Evolutionary conservation across 2,113 vertebrate genomes (phyloP).

Genomic region (Calidris pugnax): DNA sequence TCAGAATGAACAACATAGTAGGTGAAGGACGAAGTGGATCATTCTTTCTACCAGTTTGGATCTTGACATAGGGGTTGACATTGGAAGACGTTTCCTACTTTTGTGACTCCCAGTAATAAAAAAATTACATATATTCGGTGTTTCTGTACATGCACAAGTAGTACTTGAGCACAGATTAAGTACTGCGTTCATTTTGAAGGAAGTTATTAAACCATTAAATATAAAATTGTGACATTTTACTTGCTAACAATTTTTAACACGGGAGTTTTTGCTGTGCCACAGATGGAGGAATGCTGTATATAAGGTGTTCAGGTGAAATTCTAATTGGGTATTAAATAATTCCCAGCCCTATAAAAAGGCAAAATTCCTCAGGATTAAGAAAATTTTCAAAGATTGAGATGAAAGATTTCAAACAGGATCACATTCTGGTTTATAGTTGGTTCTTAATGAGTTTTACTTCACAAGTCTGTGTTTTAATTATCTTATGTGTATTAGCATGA

Average conservation of each 20-base stretch:
- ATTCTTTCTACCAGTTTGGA: background rate
- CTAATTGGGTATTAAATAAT: background rate
- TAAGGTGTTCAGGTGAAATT: background rate
- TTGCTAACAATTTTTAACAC: background rate
- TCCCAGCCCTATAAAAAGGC: background rate
- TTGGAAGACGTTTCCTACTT: background rate
- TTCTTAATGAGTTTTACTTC: slow-evolving; percentile 40
- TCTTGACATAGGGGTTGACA: background rate
- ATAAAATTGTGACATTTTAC: background rate
- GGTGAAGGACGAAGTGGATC: background rate
- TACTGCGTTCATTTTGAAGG: background rate
- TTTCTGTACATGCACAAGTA: background rate
- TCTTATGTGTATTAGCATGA: slow-evolving; percentile 11
- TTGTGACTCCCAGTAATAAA: background rate
- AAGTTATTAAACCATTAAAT: background rate
- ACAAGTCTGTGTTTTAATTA: background rate
- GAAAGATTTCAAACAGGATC: background rate
- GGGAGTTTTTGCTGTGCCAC: background rate
- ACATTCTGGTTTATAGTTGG: background rate
- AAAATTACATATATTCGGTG: background rate
- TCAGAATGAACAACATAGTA: background rate
- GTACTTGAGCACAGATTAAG: background rate
- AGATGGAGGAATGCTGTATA: background rate
- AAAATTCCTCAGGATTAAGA: background rate
- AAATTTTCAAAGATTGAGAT: background rate